These are phyloP conservation scores for Heterodera schachtii DNA, from an alignment of 1,140 invertebrate genomes.

Conservation along the genomic window DNA sequence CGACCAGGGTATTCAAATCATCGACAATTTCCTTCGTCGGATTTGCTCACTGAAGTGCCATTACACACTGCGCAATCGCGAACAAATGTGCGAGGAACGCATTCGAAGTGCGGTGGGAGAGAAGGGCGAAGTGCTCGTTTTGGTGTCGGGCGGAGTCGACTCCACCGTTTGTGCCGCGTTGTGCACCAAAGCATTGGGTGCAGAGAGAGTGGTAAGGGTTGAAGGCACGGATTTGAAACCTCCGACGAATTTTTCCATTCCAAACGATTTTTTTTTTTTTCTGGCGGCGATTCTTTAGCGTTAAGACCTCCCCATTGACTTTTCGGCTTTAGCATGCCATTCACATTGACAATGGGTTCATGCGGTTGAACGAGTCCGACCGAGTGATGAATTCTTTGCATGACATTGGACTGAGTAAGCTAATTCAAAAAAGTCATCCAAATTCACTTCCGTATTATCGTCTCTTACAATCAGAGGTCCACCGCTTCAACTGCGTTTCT, in stretches of 20 bases:
- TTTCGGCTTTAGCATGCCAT: constrained; percentile 71
- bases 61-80: constrained; percentile 84
- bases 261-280: no score
- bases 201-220: constrained; percentile 79
- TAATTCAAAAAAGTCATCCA: constrained; percentile 67
- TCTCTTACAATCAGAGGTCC: constrained; percentile 42
- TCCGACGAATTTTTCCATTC: no score
- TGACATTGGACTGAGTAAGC: constrained; percentile 82
- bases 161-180: constrained; percentile 96
- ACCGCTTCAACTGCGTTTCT: constrained; percentile 53
- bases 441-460: neutral
- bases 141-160: constrained; percentile 84
- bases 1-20: constrained; percentile 83
- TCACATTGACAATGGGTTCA: constrained; percentile 97
- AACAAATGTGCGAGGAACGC: constrained; percentile 88
- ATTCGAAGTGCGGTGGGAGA: constrained; percentile 85
- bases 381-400: constrained; percentile 83
- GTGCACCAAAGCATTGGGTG: constrained; percentile 81
- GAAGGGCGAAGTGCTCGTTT: constrained; percentile 84
- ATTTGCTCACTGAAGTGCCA: constrained; percentile 82
- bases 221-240: no score
- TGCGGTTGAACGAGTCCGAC: constrained; percentile 90
- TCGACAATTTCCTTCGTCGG: constrained; percentile 92
- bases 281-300: no score
- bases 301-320: neutral